These are phyloP conservation scores for Phoenicopterus ruber DNA, from an alignment of 2,113 vertebrate genomes.

Conservation along the genomic window DNA sequence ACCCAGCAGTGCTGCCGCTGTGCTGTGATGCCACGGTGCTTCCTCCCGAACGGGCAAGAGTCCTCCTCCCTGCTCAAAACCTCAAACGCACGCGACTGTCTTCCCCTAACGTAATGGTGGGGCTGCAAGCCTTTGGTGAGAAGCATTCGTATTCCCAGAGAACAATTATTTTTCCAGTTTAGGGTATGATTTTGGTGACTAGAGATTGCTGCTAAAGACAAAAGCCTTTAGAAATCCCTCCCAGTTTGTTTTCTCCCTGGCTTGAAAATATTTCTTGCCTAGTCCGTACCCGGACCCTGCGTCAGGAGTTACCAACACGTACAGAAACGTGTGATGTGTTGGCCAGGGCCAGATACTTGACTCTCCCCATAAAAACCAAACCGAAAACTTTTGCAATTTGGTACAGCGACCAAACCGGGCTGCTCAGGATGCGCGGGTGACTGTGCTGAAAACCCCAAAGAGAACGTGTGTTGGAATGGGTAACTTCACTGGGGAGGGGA, in stretches of 20 bases:
- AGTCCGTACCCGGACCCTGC: accelerated
- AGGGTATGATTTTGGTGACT: not conserved
- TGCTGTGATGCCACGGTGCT: not conserved
- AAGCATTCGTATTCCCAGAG: not conserved
- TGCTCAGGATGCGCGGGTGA: not conserved
- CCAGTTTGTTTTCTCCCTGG: not conserved
- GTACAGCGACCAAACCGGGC: not conserved
- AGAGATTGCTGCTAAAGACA: not conserved
- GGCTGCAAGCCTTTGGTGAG: not conserved
- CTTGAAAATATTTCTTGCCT: not conserved
- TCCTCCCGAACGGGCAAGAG: accelerated
- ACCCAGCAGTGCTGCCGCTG: not conserved
- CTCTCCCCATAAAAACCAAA: not conserved
- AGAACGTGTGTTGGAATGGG: not conserved
- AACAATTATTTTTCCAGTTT: not conserved
- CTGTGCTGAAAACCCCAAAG: not conserved
- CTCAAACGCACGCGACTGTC: accelerated
- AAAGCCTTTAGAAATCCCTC: not conserved
- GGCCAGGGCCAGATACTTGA: not conserved
- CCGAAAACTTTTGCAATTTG: not conserved
- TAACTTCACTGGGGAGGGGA: not conserved
- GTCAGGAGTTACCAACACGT: not conserved
- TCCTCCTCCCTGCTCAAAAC: not conserved
- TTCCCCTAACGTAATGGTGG: not conserved
- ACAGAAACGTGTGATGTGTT: not conserved